Evolutionary conservation across 2,888 invertebrate genomes (phyloP), one percentile per base, ranked within the genome.

Genomic region (Agrochola lota): DNA sequence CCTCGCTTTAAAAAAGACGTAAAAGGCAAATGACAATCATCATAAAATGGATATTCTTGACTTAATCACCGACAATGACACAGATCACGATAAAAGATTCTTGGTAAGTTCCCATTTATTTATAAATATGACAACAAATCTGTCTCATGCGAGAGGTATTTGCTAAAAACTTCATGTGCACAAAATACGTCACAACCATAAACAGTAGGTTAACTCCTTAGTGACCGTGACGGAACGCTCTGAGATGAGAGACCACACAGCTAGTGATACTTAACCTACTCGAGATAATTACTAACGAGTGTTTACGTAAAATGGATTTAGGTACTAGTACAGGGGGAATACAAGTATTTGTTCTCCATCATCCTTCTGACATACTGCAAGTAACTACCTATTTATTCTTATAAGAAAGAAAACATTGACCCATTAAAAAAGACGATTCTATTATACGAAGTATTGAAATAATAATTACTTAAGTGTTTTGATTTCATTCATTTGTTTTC

Each of bases 211-310:
- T 62, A 55, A 68, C 74, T 69, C 30, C 40, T 66, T 9, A 23
- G 60, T 43, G 66, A 55, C 66, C 82, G 70, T 57, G 26, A 66
- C 74, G 68, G 11, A 60, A 46, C 35, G 67, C 9, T 43, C 11
- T 5, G 1, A 80, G 73, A 67, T 26, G 74, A 72, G 81, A 80
- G 75, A 70, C 75, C 70, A 60, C 55, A 30, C 62, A 30, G 30
- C 59, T 23, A 83, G 59, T 73, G 82, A 83, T 83, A 83, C 76
- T 83, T 83, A 83, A 83, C 83, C 75, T 59, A 76, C 68, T 70
- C 9, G 9, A 15, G 9, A 52, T 66, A 81, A 75, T 81, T 75
- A 69, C 46, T 55, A 15, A 77, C 46, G 15, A 67, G 30, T 46
- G 11, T 23, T 57, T 62, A 35, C 15, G 46, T 68, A 46, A 52